These are phyloP conservation scores for Dinocampus coccinellae DNA, from an alignment of 2,888 invertebrate species.

Conservation along the genomic window DNA sequence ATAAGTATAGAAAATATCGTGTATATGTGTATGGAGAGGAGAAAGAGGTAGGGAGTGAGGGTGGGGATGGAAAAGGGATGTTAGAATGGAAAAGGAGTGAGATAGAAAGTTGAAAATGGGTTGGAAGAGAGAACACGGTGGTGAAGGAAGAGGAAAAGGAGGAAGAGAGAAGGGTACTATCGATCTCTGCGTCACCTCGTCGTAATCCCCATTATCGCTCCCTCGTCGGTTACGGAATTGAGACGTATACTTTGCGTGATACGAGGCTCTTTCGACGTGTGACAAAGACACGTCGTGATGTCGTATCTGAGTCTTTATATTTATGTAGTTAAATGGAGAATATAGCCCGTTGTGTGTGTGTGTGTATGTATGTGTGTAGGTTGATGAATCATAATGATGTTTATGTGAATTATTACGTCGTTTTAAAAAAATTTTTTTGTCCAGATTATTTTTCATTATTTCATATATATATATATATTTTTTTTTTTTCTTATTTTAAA, in stretches of 20 bases:
- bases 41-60: neutral
- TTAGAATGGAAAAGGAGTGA: neutral
- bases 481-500: neutral
- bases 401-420: neutral
- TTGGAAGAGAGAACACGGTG: too few species aligned
- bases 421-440: neutral
- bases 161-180: neutral
- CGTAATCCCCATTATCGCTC: conserved; percentile 20
- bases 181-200: conserved; percentile 12
- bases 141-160: too few species aligned
- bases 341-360: neutral
- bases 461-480: too few species aligned
- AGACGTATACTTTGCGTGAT: conserved; percentile 9
- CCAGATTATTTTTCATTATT: too few species aligned
- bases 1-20: too few species aligned
- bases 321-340: neutral
- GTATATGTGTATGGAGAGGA: too few species aligned
- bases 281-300: conserved; percentile 3
- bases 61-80: neutral
- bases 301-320: neutral
- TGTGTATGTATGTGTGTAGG: too few species aligned
- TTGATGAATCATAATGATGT: neutral
- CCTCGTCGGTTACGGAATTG: conserved; percentile 9
- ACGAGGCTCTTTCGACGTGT: conserved; percentile 1
- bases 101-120: neutral